Evolutionary conservation across 2,797 vertebrate species (phyloP), one percentile per base, ranked within the genome.

Genomic region (Gymnoscopelus microlampas): DNA sequence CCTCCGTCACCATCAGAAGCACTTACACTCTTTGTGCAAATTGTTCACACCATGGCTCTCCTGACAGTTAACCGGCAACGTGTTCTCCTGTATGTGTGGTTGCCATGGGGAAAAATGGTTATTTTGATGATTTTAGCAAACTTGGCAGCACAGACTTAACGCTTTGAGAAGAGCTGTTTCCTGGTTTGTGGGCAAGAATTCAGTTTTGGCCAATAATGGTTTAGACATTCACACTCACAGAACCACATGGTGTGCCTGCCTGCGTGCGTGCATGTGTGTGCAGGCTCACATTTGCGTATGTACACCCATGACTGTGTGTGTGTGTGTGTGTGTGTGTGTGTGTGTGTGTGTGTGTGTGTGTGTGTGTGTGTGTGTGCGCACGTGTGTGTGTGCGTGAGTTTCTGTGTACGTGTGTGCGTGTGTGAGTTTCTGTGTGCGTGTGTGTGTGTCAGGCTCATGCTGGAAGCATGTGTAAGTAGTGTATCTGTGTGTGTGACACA

Each of bases 91-190:
- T 68, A 56, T 44, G 59, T 68, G 60, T 35, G 59, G 89, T 91
- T 87, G 66, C 87, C 87, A 88, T 92, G 84, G 81, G 63, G 90
- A 91, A 89, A 77, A 76, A 83, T 87, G 87, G 82, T 88, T 86
- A 84, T 78, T 90, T 87, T 77, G 78, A 65, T 83, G 58, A 79
- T 85, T 88, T 83, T 74, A 50, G 78, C 81, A 78, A 88, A 89
- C 77, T 89, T 89, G 82, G 81, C 88, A 80, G 73, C 68, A 75
- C 72, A 60, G 14, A 75, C 74, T 81, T 76, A 58, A 71, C 57
- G 4, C 39, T 44, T 70, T 61, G 61, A 82, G 82, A 77, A 68
- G 59, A 78, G 76, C 66, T 26, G 61, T 66, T 66, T 76, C 68
- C 48, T 73, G 48, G 8, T 39, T 73, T 71, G 66, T 66, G n/a